Evolutionary conservation across 2,888 invertebrate genomes (phyloP).

Genomic region (Melinaea menophilus): DNA sequence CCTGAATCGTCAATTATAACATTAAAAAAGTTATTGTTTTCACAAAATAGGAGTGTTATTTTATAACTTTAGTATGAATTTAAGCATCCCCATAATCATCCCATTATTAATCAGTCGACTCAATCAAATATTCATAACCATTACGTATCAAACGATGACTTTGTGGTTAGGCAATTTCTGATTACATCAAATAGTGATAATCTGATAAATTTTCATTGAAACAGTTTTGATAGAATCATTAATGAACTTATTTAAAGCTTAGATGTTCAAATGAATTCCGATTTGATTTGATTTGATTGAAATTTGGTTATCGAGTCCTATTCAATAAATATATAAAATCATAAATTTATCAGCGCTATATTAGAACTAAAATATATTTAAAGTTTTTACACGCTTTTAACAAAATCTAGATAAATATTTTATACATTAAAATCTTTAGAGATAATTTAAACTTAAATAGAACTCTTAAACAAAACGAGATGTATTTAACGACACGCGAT

Average conservation of each 20-base stretch:
- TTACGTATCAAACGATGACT: background rate
- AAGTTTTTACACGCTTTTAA: too few relatives aligned
- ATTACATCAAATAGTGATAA: background rate
- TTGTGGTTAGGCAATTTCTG: background rate
- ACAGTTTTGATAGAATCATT: conserved; percentile 1
- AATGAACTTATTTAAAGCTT: background rate
- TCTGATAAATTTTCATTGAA: background rate
- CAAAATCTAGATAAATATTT: background rate
- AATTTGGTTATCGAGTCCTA: background rate
- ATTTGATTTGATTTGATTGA: background rate
- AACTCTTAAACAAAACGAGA: conserved; percentile 11
- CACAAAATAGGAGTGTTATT: too few relatives aligned
- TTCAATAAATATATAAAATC: too few relatives aligned
- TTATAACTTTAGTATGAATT: too few relatives aligned
- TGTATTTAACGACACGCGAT: conserved; percentile 26
- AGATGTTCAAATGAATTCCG: background rate
- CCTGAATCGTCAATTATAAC: conserved; percentile 51
- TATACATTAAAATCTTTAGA: conserved; percentile 1
- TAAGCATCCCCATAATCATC: background rate
- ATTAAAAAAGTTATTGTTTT: too few relatives aligned
- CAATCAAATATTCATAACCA: background rate
- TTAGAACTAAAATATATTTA: too few relatives aligned
- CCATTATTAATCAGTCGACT: background rate
- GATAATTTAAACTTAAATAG: conserved; percentile 1
- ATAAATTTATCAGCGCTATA: too few relatives aligned